Conservation (phyloP, 2,888 invertebrate species). For the Aspidiotus destructor region DNA sequence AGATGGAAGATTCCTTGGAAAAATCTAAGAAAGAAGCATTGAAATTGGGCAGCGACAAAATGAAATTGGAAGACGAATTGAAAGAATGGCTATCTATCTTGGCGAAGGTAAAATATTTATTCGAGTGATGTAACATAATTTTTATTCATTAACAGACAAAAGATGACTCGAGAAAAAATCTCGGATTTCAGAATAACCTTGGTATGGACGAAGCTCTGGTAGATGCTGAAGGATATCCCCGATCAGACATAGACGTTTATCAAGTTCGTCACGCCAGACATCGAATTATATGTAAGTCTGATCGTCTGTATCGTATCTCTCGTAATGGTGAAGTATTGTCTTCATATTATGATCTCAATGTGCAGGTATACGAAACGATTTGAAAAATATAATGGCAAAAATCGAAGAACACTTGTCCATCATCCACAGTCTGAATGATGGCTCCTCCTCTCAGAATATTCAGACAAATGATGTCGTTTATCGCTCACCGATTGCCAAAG, state of each 20-base stretch:
- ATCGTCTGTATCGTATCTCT: not conserved
- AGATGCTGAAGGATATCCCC: slow-evolving; percentile 77
- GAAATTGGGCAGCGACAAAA: slow-evolving; percentile 14
- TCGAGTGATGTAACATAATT: not conserved
- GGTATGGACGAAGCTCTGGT: slow-evolving; percentile 78
- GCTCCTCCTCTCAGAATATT: not conserved
- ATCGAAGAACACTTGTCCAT: slow-evolving; percentile 53
- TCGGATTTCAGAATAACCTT: slow-evolving; percentile 54
- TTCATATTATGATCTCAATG: slow-evolving; percentile 31
- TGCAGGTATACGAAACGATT: slow-evolving; percentile 77
- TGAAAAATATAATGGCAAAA: slow-evolving; percentile 67
- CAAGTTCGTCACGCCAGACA: slow-evolving; percentile 82
- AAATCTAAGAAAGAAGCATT: not conserved
- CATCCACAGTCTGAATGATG: slow-evolving; percentile 7
- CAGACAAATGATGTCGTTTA: not conserved
- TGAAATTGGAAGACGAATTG: slow-evolving; percentile 22
- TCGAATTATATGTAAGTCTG: slow-evolving; percentile 67
- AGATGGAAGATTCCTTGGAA: not conserved
- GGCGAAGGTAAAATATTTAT: not conserved
- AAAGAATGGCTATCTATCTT: slow-evolving; percentile 20
- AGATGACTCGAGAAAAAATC: not conserved
- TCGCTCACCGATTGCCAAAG: slow-evolving; percentile 12
- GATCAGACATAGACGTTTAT: slow-evolving; percentile 80
- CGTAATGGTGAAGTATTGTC: not conserved
- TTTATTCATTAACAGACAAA: not conserved